These are phyloP conservation scores for Belonocnema kinseyi DNA, from an alignment of 1,140 invertebrate genomes.

Conservation along the genomic window DNA sequence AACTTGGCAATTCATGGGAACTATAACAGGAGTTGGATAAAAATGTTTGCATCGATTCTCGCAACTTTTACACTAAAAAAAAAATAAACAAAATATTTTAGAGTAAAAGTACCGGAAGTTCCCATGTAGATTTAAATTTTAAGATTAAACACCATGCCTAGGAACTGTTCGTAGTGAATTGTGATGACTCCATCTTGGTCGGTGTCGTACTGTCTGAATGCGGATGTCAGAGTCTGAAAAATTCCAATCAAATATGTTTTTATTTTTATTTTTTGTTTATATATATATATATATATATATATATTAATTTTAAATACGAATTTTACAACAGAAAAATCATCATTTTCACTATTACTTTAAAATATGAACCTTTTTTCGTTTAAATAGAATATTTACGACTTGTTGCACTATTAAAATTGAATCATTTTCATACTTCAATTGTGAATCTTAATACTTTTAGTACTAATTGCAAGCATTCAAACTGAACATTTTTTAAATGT, in stretches of 20 bases:
- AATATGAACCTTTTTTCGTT: not conserved
- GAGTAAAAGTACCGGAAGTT: not conserved
- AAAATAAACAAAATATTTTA: not conserved
- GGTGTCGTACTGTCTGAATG: slow-evolving; percentile 93
- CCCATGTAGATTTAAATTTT: slow-evolving; percentile 80
- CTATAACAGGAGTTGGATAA: not conserved
- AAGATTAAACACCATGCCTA: slow-evolving; percentile 95
- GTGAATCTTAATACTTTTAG: too few relatives aligned
- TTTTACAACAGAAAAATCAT: too few relatives aligned
- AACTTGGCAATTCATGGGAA: slow-evolving; percentile 25
- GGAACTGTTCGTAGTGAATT: slow-evolving; percentile 98
- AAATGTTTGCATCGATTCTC: not conserved
- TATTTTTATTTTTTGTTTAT: too few relatives aligned
- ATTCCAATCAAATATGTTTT: slow-evolving; percentile 59
- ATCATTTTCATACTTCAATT: too few relatives aligned
- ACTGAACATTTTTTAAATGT: too few relatives aligned
- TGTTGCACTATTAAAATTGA: too few relatives aligned
- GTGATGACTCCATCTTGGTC: slow-evolving; percentile 97
- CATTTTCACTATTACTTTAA: not conserved
- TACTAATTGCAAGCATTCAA: too few relatives aligned
- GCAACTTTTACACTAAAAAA: not conserved
- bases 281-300: too few relatives aligned
- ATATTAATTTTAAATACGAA: not conserved
- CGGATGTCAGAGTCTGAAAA: slow-evolving; percentile 91
- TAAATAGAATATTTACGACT: too few relatives aligned